Percentiles rank a stretch among this genome's conserved stretches.
These are phyloP conservation scores for Cataglyphis livida DNA, from an alignment of 2,888 invertebrate species.

Conservation along the genomic window DNA sequence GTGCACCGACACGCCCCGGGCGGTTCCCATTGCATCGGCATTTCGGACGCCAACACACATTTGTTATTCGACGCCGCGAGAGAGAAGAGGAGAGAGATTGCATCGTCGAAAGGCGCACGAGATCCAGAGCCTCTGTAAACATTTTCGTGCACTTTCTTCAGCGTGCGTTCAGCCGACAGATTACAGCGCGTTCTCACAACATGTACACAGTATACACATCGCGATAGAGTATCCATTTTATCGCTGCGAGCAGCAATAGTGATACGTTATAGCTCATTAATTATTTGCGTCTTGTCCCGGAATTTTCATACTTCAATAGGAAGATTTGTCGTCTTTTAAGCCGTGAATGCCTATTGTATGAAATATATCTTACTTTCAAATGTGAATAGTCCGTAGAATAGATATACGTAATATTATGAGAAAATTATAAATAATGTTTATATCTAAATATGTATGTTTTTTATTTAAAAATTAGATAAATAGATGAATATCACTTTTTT, in stretches of 20 bases:
- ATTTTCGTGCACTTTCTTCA: constrained; percentile 44
- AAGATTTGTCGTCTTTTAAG: constrained; percentile 13
- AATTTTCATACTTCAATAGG: constrained; percentile 15
- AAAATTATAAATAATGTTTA: not conserved
- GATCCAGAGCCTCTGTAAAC: constrained; percentile 59
- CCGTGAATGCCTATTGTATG: not conserved
- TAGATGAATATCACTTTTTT: not conserved
- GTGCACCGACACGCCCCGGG: constrained; percentile 79
- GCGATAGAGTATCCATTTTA: constrained; percentile 10
- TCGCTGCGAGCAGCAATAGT: constrained; percentile 6
- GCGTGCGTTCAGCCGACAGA: constrained; percentile 16
- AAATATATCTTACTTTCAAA: constrained; percentile 13
- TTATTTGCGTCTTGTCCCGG: constrained; percentile 24
- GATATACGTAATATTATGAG: not conserved
- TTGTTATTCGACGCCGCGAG: constrained; percentile 58
- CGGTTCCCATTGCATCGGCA: constrained; percentile 79
- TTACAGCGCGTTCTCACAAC: constrained; percentile 21
- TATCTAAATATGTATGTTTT: too few relatives aligned
- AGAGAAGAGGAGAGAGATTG: constrained; percentile 38
- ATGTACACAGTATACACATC: not conserved
- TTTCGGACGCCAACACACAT: constrained; percentile 69
- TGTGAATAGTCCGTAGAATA: not conserved
- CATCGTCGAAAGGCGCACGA: constrained; percentile 54
- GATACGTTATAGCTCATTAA: not conserved
- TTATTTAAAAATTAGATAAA: not conserved